Evolutionary conservation across 2,797 vertebrate genomes (phyloP).

Genomic region (Semotilus atromaculatus): DNA sequence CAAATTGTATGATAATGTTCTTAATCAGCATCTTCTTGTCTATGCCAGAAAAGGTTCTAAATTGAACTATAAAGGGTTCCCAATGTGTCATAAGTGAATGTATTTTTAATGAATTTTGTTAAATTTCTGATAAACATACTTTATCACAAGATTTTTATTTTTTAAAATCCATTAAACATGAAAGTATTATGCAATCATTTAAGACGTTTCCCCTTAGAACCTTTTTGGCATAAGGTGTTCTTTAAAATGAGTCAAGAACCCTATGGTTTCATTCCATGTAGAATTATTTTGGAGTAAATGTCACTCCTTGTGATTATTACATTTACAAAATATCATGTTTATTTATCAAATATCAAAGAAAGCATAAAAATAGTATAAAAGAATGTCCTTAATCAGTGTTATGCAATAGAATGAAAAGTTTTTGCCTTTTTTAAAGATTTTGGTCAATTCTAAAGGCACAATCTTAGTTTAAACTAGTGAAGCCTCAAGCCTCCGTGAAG

Average conservation of each 20-base stretch:
- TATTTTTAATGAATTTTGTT: too few species aligned
- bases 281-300: not conserved
- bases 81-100: too few species aligned
- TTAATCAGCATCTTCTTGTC: too few species aligned
- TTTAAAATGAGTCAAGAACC: not conserved
- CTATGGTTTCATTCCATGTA: not conserved
- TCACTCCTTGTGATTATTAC: not conserved
- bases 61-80: too few species aligned
- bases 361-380: not conserved
- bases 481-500: not conserved
- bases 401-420: not conserved
- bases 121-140: too few species aligned
- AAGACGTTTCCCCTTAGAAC: too few species aligned
- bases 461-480: not conserved
- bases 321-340: not conserved
- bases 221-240: too few species aligned
- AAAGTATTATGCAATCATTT: too few species aligned
- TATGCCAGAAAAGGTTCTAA: too few species aligned
- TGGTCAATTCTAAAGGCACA: not conserved
- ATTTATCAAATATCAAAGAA: not conserved
- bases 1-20: too few species aligned
- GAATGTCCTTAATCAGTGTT: not conserved
- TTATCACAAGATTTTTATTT: too few species aligned
- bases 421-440: not conserved
- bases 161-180: too few species aligned